phyloP scores from a whole-genome alignment of 2,113 vertebrate genomes.

The Notarius lentiginosus region DNA sequence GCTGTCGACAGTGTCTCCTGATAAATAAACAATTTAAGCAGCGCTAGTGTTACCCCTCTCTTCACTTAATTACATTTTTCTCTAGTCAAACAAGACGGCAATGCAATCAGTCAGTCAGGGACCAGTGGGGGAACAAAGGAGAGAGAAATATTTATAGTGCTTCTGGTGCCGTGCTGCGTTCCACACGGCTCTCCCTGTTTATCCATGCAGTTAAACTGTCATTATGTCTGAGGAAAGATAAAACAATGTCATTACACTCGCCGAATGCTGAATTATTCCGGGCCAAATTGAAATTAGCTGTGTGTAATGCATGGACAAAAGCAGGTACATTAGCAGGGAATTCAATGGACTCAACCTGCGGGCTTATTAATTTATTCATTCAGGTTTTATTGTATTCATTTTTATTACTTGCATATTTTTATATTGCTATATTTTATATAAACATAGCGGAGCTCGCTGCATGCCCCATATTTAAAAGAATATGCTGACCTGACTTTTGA shows the following conservation, averaged over 20 bases:
- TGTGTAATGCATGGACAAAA: slow-evolving; percentile 37
- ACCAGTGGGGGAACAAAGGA: slow-evolving; percentile 27
- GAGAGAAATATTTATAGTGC: slow-evolving; percentile 39
- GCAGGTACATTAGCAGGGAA: slow-evolving; percentile 35
- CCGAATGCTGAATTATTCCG: slow-evolving; percentile 31
- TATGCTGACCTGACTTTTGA: no score
- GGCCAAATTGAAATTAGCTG: slow-evolving; percentile 42
- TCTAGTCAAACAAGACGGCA: slow-evolving; percentile 47
- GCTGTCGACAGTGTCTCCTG: slow-evolving; percentile 12
- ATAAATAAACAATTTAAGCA: slow-evolving; percentile 50
- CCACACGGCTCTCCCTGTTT: slow-evolving; percentile 38
- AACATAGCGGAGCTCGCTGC: no score
- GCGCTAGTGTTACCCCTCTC: slow-evolving; percentile 36
- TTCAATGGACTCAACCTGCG: slow-evolving; percentile 1
- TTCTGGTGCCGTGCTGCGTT: slow-evolving; percentile 30
- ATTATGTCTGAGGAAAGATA: slow-evolving; percentile 45
- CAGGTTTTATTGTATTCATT: background rate
- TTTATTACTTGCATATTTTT: no score
- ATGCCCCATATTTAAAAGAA: no score
- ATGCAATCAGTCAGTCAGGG: slow-evolving; percentile 50
- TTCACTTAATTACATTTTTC: slow-evolving; percentile 53
- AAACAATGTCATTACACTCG: slow-evolving; percentile 42
- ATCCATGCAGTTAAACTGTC: slow-evolving; percentile 52
- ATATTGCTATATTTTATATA: no score
- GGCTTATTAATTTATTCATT: slow-evolving; percentile 40